Percentiles rank a stretch among this genome's conserved stretches.
Conservation (phyloP, 37 sponge, comb jelly and placozoan genomes). For the Spongia lamella region DNA sequence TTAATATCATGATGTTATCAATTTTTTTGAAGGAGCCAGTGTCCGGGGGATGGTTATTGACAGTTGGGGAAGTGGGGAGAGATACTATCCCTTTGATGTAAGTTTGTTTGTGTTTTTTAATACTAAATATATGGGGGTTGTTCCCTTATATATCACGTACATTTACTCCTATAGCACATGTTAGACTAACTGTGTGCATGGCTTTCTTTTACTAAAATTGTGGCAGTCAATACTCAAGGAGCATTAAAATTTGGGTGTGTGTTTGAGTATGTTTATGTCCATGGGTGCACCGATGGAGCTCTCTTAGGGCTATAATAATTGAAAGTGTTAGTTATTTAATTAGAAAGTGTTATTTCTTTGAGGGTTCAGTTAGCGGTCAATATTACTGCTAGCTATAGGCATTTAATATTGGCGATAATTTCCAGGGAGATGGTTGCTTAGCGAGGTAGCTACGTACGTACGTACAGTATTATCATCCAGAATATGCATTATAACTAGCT, state of each 20-base stretch:
- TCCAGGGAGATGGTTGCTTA: no score
- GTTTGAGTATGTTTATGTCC: constrained; percentile 74
- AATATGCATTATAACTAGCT: no score
- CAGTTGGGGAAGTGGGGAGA: constrained; percentile 52
- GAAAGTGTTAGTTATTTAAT: constrained; percentile 70
- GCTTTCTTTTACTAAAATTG: constrained; percentile 65
- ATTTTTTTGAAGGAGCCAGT: constrained; percentile 54
- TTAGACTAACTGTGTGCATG: constrained; percentile 75
- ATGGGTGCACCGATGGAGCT: constrained; percentile 64
- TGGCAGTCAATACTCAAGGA: constrained; percentile 63
- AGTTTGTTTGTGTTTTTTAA: constrained; percentile 63
- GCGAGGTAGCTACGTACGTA: no score
- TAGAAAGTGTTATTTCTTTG: constrained; percentile 70
- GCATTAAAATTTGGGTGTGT: constrained; percentile 34
- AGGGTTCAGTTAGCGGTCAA: constrained; percentile 73
- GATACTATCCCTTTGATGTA: constrained; percentile 67
- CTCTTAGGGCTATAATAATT: constrained; percentile 58
- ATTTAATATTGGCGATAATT: constrained; percentile 82
- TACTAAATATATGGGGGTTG: constrained; percentile 74
- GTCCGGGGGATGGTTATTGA: constrained; percentile 62
- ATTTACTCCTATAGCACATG: constrained; percentile 68
- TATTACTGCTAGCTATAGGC: constrained; percentile 78
- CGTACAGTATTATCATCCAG: no score
- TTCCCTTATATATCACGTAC: constrained; percentile 77
- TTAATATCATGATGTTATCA: constrained; percentile 44